Evolutionary conservation across 2,113 vertebrate genomes (phyloP).

Genomic region (Hippocampus barbouri): DNA sequence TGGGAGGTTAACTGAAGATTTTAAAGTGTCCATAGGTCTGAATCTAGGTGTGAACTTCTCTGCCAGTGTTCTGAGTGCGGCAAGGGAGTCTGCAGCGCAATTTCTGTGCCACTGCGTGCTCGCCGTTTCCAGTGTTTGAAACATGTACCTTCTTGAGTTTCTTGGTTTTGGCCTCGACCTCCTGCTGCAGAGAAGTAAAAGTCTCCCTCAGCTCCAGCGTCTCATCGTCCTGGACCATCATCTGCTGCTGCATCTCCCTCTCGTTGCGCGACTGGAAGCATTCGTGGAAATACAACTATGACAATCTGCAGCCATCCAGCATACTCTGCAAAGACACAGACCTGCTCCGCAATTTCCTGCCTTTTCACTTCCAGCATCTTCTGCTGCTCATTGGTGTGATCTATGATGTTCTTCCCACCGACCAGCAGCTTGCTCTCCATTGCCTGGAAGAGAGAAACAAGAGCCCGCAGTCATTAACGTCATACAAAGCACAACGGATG

Average conservation of each 20-base stretch:
- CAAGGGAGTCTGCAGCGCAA: no score
- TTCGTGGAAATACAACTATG: neutral
- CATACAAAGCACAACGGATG: neutral
- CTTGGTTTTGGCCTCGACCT: slow-evolving; percentile 97
- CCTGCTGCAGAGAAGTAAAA: slow-evolving; percentile 91
- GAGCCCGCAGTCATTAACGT: neutral
- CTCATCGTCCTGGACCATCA: slow-evolving; percentile 88
- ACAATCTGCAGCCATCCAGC: neutral
- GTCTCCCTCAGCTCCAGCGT: slow-evolving; percentile 92
- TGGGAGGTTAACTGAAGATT: no score
- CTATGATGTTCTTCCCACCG: slow-evolving; percentile 93
- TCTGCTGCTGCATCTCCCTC: slow-evolving; percentile 93
- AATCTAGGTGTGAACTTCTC: no score
- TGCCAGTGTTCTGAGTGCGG: no score
- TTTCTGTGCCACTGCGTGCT: no score
- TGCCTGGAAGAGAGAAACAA: slow-evolving; percentile 59
- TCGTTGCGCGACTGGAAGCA: slow-evolving; percentile 80
- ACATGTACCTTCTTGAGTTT: slow-evolving; percentile 94
- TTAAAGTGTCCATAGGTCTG: no score
- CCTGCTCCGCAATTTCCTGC: slow-evolving; percentile 95
- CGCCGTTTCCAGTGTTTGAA: neutral
- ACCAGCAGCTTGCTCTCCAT: slow-evolving; percentile 97
- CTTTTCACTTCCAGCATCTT: slow-evolving; percentile 90
- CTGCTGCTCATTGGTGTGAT: slow-evolving; percentile 97
- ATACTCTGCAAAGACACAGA: slow-evolving; percentile 36